Evolutionary conservation across 2,113 vertebrate genomes (phyloP).

Genomic region (Antennarius striatus): DNA sequence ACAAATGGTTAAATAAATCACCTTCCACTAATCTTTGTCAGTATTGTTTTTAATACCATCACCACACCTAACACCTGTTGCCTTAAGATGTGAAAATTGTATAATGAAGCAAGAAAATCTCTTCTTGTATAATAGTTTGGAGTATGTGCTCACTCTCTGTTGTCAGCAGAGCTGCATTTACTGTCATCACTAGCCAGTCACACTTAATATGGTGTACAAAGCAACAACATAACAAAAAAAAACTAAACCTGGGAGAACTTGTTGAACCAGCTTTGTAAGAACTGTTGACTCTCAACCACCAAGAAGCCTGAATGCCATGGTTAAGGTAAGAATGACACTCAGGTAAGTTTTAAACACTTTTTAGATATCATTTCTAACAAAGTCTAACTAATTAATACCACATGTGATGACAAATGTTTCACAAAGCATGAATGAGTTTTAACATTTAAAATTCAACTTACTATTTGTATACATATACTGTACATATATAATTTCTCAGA

Average conservation of each 20-base stretch:
- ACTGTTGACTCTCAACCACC: neutral
- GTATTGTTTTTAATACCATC: neutral
- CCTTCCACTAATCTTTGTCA: neutral
- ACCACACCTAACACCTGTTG: neutral
- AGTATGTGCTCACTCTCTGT: slow-evolving; percentile 1
- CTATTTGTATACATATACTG: too few relatives aligned
- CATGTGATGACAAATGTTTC: neutral
- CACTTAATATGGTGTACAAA: neutral
- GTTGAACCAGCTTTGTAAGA: slow-evolving; percentile 31
- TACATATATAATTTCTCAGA: neutral
- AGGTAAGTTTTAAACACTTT: neutral
- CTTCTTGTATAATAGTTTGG: neutral
- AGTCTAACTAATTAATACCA: neutral
- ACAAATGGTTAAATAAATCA: slow-evolving; percentile 36
- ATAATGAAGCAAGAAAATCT: neutral
- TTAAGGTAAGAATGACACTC: slow-evolving; percentile 14
- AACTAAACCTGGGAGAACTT: neutral
- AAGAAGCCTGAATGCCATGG: neutral
- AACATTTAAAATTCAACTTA: neutral
- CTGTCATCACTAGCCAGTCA: neutral
- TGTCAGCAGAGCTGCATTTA: slow-evolving; percentile 18
- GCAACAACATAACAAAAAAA: neutral
- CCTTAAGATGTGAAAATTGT: neutral
- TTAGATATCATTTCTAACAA: slow-evolving; percentile 1
- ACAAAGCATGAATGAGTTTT: neutral